Percentiles rank a stretch among this genome's conserved stretches.
These are phyloP conservation scores for Ceyx melanurus DNA, from an alignment of 2,113 vertebrate species.

Conservation along the genomic window DNA sequence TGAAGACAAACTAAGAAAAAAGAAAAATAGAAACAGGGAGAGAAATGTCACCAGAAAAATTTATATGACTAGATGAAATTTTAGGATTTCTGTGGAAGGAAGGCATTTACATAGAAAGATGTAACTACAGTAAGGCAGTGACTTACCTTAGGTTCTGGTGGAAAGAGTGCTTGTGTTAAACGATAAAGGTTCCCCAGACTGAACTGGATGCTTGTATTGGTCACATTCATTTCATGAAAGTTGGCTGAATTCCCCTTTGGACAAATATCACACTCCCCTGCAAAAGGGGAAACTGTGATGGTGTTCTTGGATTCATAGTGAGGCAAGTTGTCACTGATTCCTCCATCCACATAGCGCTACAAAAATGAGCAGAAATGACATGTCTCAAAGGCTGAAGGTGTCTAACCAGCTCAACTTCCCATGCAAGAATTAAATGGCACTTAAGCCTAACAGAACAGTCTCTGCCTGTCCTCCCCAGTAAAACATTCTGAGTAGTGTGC, in stretches of 20 bases:
- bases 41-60: background rate
- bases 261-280: constrained; percentile 91
- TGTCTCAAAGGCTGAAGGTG: background rate
- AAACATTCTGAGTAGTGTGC: background rate
- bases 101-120: background rate
- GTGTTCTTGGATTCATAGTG: constrained; percentile 83
- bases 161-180: constrained; percentile 79
- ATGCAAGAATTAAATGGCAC: background rate
- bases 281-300: constrained; percentile 90
- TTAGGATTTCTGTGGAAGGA: background rate
- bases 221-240: constrained; percentile 83
- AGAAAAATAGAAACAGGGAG: background rate
- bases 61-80: background rate
- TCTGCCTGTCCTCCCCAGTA: background rate
- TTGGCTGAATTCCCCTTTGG: constrained; percentile 84
- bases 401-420: background rate
- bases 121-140: background rate
- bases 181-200: constrained; percentile 85
- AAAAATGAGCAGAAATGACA: background rate
- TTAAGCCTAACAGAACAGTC: background rate
- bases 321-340: constrained; percentile 84
- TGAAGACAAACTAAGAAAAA: background rate
- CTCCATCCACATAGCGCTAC: constrained; percentile 92
- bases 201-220: constrained; percentile 84
- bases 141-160: constrained; percentile 84